Evolutionary conservation across 2,888 invertebrate genomes (phyloP), one percentile per base, ranked within the genome.

Genomic region (Tetanocera ferruginea): DNA sequence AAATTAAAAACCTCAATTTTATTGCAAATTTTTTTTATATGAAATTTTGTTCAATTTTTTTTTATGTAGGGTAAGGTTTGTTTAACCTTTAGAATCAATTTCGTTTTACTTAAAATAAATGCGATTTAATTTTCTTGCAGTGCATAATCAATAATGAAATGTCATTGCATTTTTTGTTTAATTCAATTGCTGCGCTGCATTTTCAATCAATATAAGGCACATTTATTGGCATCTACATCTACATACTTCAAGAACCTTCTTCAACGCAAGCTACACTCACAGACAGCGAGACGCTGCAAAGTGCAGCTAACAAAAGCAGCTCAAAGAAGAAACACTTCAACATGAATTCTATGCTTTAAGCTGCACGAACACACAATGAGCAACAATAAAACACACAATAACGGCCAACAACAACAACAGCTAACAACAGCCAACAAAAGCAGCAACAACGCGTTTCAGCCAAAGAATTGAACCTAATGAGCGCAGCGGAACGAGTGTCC

Each of bases 391-490:
- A 49, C 51, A 51, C 66, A 69, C 55, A 66, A 77, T 37, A 73
- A 72, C 72, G 66, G 43, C 34, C 43, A 73, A 52, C 76, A 76
- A 69, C 11, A 75, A 75, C 67, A 76, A 55, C 64, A 64, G 57
- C 17, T 11, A 34, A 19, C 8, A 62, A 66, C 78, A 80, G 77
- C 82, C 34, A 62, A 66, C 25, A 75, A 51, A 14, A 62, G 55
- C 64, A 82, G 73, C 79, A 79, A 51, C 71, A 76, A 71, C 55
- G 19, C 31, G 76, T 66, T 78, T 81, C 82, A 82, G 78, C 79
- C 83, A 83, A 86, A 85, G 86, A 86, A 86, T 87, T 84, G 85
- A 84, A 83, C 84, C 86, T 87, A 86, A 86, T 86, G 86, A 86
- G 86, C 76, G 67, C 78, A 57, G 11, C 76, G 70, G 72, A 71